phyloP scores from a whole-genome alignment of 2,888 invertebrate genomes.

The Podotricha telesiphe region DNA sequence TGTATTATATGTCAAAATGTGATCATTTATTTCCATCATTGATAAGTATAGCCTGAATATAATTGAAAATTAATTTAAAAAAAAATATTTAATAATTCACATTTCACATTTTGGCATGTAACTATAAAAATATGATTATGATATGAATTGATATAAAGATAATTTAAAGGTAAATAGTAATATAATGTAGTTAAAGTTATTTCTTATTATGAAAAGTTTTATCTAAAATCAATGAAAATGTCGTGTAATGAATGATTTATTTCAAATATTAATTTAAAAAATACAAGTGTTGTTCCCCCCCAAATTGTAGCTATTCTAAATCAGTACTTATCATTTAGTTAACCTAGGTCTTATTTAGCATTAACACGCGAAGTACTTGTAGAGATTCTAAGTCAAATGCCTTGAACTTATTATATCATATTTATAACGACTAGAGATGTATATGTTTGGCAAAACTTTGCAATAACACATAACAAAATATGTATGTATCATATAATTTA shows the following conservation, averaged over 20 bases:
- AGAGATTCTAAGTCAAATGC: constrained; percentile 28
- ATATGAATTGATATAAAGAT: neutral
- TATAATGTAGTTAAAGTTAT: neutral
- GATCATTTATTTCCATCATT: neutral
- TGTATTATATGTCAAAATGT: constrained; percentile 2
- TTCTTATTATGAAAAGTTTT: neutral
- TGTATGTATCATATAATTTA: neutral
- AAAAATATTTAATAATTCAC: neutral
- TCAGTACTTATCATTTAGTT: constrained; percentile 3
- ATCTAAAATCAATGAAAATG: neutral
- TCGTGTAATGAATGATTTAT: neutral
- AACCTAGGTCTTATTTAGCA: constrained; percentile 10
- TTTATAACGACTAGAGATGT: neutral
- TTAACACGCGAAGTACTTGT: constrained; percentile 21
- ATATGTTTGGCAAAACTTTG: neutral
- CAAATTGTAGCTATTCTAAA: too few species aligned
- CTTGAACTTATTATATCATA: constrained; percentile 13
- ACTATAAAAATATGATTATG: neutral
- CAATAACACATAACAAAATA: neutral
- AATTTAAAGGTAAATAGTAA: neutral
- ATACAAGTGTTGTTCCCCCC: too few species aligned
- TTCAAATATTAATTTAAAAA: too few species aligned
- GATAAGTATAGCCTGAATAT: neutral
- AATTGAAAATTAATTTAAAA: neutral
- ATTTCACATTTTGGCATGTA: neutral